Evolutionary conservation across 2,113 vertebrate genomes (phyloP).

Genomic region (Murina feae): DNA sequence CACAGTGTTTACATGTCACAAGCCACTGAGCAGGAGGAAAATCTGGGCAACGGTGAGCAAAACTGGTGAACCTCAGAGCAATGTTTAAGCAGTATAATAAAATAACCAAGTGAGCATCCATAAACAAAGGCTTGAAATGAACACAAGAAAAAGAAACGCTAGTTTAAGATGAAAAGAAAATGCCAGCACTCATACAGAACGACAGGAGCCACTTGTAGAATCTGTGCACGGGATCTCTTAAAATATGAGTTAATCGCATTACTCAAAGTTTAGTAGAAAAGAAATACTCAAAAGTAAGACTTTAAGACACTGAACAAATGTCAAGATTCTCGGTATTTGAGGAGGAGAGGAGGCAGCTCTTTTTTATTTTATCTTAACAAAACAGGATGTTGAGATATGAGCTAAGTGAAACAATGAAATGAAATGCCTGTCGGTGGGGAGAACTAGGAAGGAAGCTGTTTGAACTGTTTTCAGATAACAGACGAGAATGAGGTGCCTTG

Average conservation of each 20-base stretch:
- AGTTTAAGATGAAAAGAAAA: slow-evolving; percentile 33
- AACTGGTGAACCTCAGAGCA: slow-evolving; percentile 43
- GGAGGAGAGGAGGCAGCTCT: neutral
- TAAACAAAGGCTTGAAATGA: neutral
- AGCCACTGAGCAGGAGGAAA: slow-evolving; percentile 26
- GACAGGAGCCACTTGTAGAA: neutral
- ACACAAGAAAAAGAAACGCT: accelerated
- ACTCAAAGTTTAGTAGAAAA: neutral
- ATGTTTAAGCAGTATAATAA: neutral
- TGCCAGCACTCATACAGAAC: neutral
- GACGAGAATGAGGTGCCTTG: neutral
- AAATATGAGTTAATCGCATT: neutral
- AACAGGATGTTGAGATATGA: slow-evolving; percentile 43
- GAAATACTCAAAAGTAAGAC: neutral
- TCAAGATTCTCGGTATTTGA: neutral
- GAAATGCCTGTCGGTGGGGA: neutral
- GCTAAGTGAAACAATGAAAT: neutral
- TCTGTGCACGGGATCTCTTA: neutral
- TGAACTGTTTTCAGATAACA: neutral
- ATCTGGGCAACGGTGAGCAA: slow-evolving; percentile 32
- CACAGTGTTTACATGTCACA: neutral
- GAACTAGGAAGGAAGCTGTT: neutral
- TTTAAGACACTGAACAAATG: accelerated
- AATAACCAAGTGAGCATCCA: neutral
- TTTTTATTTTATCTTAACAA: slow-evolving; percentile 34